Base-by-base conservation (phyloP, 2,797 vertebrate genomes). In the Pseudopleuronectes americanus region DNA sequence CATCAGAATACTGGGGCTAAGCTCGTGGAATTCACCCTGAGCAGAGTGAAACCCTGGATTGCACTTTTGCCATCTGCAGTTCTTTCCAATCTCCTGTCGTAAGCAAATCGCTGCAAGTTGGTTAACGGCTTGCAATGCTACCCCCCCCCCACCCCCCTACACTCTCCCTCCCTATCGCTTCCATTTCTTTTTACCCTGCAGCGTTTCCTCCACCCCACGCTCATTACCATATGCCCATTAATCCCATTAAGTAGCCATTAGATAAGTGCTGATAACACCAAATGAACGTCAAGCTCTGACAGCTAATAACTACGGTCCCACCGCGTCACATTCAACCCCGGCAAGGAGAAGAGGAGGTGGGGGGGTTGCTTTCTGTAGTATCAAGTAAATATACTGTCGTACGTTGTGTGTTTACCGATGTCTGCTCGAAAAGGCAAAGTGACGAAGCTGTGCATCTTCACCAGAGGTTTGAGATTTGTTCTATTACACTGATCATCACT, bases 231-330 rank as follows among this genome's bases (percentile, higher is more conserved):
- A 85, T 79, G 82, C 88, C 87, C 90, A 92, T 93, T 91, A 92
- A 93, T 93, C 89, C 91, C 89, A 92, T 94, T 93, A 94, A 92
- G 89, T 84, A 85, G 81, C 89, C 90, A 94, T 94, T 94, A 94
- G 91, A 90, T 88, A 91, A 92, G 74, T 90, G 90, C 93, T 93
- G 93, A 94, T 92, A 90, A 87, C 75, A 88, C 79, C 80, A 87
- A 93, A 93, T 86, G 80, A 89, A 89, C 80, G 83, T 90, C 89
- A 92, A 66, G 92, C 90, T 85, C 83, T 80, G 76, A 87, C 87
- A 90, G 90, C 83, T 85, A 89, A 91, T 92, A 90, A 90, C 81
- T 52, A 86, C 84, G 71, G 66, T 76, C 83, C 87, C 79, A 75
- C 76, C 79, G 84, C 79, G 77, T 72, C 83, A 84, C 55, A 62